A percentile compares a stretch with the other conserved stretches of the same genome.
Evolutionary conservation across 2,888 invertebrate genomes (phyloP).

Genomic region (Epinotia bilunana): DNA sequence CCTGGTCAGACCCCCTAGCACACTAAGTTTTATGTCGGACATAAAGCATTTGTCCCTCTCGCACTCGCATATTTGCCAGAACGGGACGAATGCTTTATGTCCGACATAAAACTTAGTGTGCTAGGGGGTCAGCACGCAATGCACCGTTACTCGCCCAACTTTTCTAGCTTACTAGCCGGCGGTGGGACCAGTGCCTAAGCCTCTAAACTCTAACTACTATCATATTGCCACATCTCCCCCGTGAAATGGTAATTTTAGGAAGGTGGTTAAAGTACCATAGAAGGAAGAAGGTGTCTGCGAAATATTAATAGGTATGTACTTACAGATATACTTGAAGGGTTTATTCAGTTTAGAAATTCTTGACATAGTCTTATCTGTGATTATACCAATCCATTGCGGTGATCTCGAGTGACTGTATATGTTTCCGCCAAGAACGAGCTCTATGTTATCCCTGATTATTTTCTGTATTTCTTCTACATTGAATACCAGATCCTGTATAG

Average conservation of each 20-base stretch:
- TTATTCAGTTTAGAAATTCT: slow-evolving; percentile 90
- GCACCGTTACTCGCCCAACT: too few species aligned
- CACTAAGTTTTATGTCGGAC: too few species aligned
- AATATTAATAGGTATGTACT: slow-evolving; percentile 56
- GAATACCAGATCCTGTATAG: slow-evolving; percentile 74
- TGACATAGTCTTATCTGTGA: slow-evolving; percentile 90
- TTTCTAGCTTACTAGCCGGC: too few species aligned
- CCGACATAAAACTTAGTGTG: too few species aligned
- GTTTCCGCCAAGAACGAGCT: slow-evolving; percentile 89
- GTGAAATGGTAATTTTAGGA: background rate
- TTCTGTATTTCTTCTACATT: slow-evolving; percentile 90
- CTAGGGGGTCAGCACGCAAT: too few species aligned
- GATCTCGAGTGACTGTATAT: slow-evolving; percentile 83
- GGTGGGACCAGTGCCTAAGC: too few species aligned
- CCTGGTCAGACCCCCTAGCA: too few species aligned
- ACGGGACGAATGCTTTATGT: too few species aligned
- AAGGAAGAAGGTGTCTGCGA: background rate
- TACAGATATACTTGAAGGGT: slow-evolving; percentile 90
- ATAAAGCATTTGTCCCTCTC: too few species aligned
- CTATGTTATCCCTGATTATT: slow-evolving; percentile 90
- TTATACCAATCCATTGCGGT: slow-evolving; percentile 88
- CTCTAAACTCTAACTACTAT: background rate
- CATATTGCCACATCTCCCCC: background rate
- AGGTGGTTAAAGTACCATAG: background rate
- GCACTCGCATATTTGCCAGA: too few species aligned